Evolutionary conservation across 2,888 invertebrate species (phyloP), one percentile per base, ranked within the genome.

Genomic region (Xestia ashworthii): DNA sequence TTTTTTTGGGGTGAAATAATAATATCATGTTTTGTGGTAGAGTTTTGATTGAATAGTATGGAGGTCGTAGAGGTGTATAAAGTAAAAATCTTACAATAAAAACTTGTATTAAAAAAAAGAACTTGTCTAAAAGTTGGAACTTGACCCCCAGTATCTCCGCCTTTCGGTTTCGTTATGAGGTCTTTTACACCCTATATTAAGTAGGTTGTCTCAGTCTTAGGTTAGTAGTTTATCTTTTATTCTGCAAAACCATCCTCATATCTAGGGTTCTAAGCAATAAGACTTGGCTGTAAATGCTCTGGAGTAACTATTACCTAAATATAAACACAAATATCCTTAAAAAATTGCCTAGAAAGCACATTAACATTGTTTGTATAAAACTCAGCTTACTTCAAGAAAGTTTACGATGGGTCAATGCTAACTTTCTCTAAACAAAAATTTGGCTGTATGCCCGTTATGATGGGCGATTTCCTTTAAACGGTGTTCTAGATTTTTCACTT

Each of bases 401-500:
- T 81, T 74, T 78, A 74, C 48, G 32, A 58, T 38, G 62, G 60
- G 62, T 79, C 62, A 79, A 38, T 62, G 53, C 60, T 46, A 79
- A 78, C 62, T 79, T 25, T 78, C 53, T 53, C 8, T 46, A 62
- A 38, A 62, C 50, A 70, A 79, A 16, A 22, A 25, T 38, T 81
- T 81, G 78, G 65, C 65, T 1, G 9, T 44, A 32, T 74, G 78
- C 78, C 82, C 65, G 65, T 58, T 44, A 5, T 50, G 78, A 74
- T 74, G 65, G 44, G 78, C 44, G 55, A 75, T 74, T 58, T 78
- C 71, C 41, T 58, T 32, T 50, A 12, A 69, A 67, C 44, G 19
- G 5, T 71, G 41, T 68, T 55, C 64, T 19, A 64, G 41, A 72
- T 72, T 79, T 77, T 84, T 80, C 71, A 81, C 71, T 83, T 80